These are phyloP conservation scores for Gallinago stenura DNA, from an alignment of 2,797 vertebrate species.

Conservation along the genomic window DNA sequence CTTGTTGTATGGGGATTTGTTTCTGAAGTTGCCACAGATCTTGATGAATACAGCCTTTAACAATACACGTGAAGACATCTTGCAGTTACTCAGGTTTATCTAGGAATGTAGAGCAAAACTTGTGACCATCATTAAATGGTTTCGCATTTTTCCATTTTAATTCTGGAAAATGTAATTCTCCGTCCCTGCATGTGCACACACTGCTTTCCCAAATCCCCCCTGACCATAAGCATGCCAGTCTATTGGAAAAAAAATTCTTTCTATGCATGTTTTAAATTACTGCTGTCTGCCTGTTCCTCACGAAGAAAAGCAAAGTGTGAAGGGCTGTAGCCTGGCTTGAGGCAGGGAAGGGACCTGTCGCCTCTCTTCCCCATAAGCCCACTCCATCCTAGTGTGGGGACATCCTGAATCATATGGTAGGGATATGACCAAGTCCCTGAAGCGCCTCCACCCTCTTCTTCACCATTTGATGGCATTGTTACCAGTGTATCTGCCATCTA, in stretches of 20 bases:
- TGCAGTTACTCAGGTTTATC: neutral
- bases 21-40: slow-evolving; percentile 20
- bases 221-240: neutral
- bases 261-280: neutral
- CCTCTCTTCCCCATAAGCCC: neutral
- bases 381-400: neutral
- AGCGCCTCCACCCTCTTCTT: neutral
- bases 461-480: neutral
- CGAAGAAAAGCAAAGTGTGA: neutral
- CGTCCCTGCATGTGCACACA: neutral
- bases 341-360: neutral
- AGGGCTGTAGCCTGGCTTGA: neutral
- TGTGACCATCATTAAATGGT: neutral
- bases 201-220: neutral
- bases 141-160: neutral
- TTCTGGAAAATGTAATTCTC: neutral
- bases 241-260: neutral
- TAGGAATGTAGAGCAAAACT: neutral
- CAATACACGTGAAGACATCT: neutral
- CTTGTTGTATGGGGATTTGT: slow-evolving; percentile 38
- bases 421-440: neutral
- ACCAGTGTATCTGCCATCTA: neutral
- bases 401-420: neutral
- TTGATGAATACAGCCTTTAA: slow-evolving; percentile 21
- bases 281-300: neutral